Conservation (phyloP, 2,888 invertebrate species). For the Chaetogeoica ovagalla region DNA sequence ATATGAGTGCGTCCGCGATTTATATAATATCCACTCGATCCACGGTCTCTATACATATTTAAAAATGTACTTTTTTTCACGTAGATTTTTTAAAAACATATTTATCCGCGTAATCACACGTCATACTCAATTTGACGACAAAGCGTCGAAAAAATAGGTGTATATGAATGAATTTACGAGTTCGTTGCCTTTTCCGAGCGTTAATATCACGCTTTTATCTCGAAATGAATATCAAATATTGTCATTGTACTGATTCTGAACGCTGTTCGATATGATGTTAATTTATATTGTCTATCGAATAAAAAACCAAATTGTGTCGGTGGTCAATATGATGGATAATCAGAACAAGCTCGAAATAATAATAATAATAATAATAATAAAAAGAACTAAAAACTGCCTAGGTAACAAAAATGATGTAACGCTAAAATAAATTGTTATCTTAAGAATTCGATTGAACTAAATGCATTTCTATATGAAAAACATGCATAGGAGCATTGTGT, state of each 20-base stretch:
- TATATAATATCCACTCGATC: not conserved
- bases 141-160: not conserved
- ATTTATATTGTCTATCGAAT: constrained; percentile 11
- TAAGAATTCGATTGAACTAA: constrained; percentile 3
- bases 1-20: no score
- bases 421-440: not conserved
- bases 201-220: constrained; percentile 34
- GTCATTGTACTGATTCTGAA: constrained; percentile 12
- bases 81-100: not conserved
- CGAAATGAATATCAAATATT: constrained; percentile 37
- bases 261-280: constrained; percentile 19
- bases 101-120: not conserved
- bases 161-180: constrained; percentile 26
- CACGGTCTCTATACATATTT: not conserved
- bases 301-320: not conserved
- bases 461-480: constrained; percentile 21
- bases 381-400: not conserved
- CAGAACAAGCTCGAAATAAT: not conserved
- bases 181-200: constrained; percentile 7
- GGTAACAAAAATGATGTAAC: constrained; percentile 25
- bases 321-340: constrained; percentile 7
- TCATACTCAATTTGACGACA: not conserved
- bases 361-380: no score
- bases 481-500: not conserved
- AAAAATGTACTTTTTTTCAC: not conserved